Evolutionary conservation across 2,113 vertebrate species (phyloP).

Genomic region (Cyrtonyx montezumae): DNA sequence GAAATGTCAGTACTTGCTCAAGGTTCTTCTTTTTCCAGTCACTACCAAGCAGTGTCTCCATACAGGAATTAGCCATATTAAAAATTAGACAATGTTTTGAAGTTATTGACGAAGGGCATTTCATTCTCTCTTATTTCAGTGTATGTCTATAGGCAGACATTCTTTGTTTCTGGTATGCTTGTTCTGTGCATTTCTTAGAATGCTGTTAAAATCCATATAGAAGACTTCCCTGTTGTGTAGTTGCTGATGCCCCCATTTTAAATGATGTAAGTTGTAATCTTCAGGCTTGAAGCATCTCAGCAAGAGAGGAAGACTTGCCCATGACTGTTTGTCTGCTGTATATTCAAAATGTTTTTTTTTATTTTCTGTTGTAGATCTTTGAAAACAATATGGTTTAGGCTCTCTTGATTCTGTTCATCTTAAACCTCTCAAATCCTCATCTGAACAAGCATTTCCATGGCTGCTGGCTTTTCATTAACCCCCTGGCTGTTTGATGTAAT

Average conservation of each 20-base stretch:
- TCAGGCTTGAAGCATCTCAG: not conserved
- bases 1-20: not conserved
- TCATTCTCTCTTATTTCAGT: not conserved
- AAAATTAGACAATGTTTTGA: not conserved
- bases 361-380: not conserved
- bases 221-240: not conserved
- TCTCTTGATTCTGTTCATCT: not conserved
- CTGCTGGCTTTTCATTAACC: not conserved
- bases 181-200: not conserved
- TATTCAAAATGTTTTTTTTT: not conserved
- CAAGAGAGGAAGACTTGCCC: not conserved
- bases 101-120: not conserved
- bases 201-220: not conserved
- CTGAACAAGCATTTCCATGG: not conserved
- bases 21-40: not conserved
- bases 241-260: not conserved
- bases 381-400: not conserved
- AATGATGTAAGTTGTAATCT: not conserved
- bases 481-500: not conserved
- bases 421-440: not conserved
- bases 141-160: not conserved
- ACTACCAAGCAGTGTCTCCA: not conserved
- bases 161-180: not conserved
- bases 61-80: not conserved
- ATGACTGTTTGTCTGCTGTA: not conserved